Percentiles rank a stretch among this genome's conserved stretches.
Evolutionary conservation across 2,797 vertebrate genomes (phyloP).

Genomic region (Crocidura indochinensis): DNA sequence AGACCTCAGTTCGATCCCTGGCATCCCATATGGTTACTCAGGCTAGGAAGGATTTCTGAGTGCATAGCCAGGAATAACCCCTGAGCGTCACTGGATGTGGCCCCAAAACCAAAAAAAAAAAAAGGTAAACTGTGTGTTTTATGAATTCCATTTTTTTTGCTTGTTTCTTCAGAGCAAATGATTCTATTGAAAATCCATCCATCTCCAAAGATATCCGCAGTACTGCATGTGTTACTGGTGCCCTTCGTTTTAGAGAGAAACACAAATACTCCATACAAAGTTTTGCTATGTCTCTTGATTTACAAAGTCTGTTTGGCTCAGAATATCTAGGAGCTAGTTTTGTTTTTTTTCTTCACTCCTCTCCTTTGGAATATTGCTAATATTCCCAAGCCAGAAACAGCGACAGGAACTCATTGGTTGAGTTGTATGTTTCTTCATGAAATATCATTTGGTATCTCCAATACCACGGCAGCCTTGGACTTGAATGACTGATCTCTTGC

Average conservation of each 20-base stretch:
- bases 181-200: conserved; percentile 79
- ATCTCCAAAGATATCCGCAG: conserved; percentile 82
- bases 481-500: conserved; percentile 84
- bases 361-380: conserved; percentile 57
- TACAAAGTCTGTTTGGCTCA: conserved; percentile 86
- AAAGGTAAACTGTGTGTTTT: not conserved
- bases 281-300: conserved; percentile 56
- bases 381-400: conserved; percentile 45
- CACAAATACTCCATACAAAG: not conserved
- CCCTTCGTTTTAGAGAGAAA: conserved; percentile 35
- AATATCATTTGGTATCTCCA: conserved; percentile 76
- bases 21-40: too few relatives aligned
- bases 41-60: too few relatives aligned
- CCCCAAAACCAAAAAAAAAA: too few relatives aligned
- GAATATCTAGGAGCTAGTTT: conserved; percentile 82
- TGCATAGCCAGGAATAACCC: too few relatives aligned
- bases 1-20: too few relatives aligned
- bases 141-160: conserved; percentile 55
- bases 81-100: too few relatives aligned
- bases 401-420: not conserved
- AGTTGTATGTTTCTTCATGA: conserved; percentile 78
- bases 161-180: conserved; percentile 83
- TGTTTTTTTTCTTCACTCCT: conserved; percentile 80
- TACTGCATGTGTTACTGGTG: not conserved
- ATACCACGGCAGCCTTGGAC: conserved; percentile 59